Percentiles rank a stretch among this genome's conserved stretches.
Conservation (phyloP, 2,797 vertebrate species). For the Remorina albescens region DNA sequence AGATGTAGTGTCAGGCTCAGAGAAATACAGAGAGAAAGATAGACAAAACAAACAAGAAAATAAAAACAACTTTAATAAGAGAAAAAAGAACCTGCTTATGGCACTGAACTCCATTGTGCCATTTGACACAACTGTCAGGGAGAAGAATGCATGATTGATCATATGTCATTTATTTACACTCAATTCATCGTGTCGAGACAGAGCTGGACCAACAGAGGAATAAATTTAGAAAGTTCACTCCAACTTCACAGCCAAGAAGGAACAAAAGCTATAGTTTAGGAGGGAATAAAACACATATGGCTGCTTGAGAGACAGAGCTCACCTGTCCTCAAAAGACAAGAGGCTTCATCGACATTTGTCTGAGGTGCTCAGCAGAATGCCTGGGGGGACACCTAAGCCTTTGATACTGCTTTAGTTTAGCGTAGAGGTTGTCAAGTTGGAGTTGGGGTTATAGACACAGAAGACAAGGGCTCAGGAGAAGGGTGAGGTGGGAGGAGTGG, state of each 20-base stretch:
- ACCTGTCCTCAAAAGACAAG: slow-evolving; percentile 67
- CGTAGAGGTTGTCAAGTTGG: slow-evolving; percentile 56
- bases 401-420: slow-evolving; percentile 64
- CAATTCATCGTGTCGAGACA: slow-evolving; percentile 46
- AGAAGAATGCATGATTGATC: slow-evolving; percentile 61
- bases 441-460: slow-evolving; percentile 18
- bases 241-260: slow-evolving; percentile 36
- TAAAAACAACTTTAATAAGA: slow-evolving; percentile 31
- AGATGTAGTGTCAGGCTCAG: slow-evolving; percentile 36
- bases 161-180: slow-evolving; percentile 54
- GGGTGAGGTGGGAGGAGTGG: neutral
- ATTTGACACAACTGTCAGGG: slow-evolving; percentile 57
- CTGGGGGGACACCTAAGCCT: slow-evolving; percentile 49
- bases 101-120: slow-evolving; percentile 18
- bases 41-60: slow-evolving; percentile 9
- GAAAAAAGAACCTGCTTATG: slow-evolving; percentile 23
- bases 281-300: slow-evolving; percentile 15
- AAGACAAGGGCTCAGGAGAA: slow-evolving; percentile 14
- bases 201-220: slow-evolving; percentile 41
- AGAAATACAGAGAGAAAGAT: slow-evolving; percentile 28
- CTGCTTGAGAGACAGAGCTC: slow-evolving; percentile 60
- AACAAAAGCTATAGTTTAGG: slow-evolving; percentile 55
- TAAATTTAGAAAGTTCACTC: slow-evolving; percentile 49
- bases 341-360: slow-evolving; percentile 68
- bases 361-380: slow-evolving; percentile 60